Evolutionary conservation across 2,888 invertebrate genomes (phyloP).

Genomic region (Watsonalla binaria): DNA sequence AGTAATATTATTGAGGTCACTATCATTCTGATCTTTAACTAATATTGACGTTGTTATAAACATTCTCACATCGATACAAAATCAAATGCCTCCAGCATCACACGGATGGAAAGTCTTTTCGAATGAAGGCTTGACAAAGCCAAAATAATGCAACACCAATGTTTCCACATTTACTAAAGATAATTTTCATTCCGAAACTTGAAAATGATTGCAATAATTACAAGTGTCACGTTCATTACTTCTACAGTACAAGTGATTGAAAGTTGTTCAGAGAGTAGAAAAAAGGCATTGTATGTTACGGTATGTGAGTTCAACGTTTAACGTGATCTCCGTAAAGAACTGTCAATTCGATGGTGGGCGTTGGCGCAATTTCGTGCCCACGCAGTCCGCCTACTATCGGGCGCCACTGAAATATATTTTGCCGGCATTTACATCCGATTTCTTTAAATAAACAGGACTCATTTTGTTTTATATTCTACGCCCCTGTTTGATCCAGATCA

Average conservation of each 20-base stretch:
- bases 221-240: background rate
- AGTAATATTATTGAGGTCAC: no score
- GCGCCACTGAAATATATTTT: conserved; percentile 37
- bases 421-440: conserved; percentile 24
- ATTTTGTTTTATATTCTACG: background rate
- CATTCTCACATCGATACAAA: background rate
- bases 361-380: conserved; percentile 39
- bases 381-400: conserved; percentile 36
- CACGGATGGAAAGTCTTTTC: background rate
- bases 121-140: conserved; percentile 18
- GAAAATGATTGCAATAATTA: background rate
- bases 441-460: conserved; percentile 9
- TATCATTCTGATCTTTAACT: no score
- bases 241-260: background rate
- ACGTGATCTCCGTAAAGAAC: conserved; percentile 5
- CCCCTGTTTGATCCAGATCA: no score
- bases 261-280: background rate
- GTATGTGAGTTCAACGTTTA: conserved; percentile 9
- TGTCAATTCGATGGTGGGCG: conserved; percentile 30
- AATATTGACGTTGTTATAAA: no score
- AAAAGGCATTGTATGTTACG: conserved; percentile 17
- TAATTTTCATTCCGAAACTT: background rate
- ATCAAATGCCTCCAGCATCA: background rate
- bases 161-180: conserved; percentile 14
- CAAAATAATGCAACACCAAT: conserved; percentile 22